Evolutionary conservation across 1,140 invertebrate genomes (phyloP).

Genomic region (Solen grandis): DNA sequence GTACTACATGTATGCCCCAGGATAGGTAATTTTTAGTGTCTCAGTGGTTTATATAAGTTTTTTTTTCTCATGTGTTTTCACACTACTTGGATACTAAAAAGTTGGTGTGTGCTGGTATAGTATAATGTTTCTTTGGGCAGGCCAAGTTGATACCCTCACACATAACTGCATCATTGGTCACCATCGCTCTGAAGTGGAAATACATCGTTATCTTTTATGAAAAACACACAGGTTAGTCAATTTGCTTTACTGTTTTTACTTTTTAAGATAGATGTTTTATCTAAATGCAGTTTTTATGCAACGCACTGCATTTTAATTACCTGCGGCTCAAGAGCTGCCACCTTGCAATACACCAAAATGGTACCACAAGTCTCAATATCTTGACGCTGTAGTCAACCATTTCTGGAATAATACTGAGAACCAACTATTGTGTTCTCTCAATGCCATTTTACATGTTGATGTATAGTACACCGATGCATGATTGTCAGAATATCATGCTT

Average conservation of each 20-base stretch:
- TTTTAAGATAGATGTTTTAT: background rate
- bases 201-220: conserved; percentile 26
- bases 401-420: background rate
- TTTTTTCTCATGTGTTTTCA: no score
- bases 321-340: background rate
- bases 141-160: background rate
- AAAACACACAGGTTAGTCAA: conserved; percentile 5
- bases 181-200: conserved; percentile 8
- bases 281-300: background rate
- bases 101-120: background rate
- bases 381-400: background rate
- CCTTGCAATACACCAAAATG: background rate
- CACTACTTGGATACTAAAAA: no score
- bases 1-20: background rate
- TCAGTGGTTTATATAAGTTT: background rate
- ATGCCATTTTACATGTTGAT: no score
- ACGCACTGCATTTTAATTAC: background rate
- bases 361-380: background rate
- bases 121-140: background rate
- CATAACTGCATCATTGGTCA: background rate
- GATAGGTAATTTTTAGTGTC: background rate
- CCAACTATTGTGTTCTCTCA: no score
- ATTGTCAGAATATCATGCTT: no score
- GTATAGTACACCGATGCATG: no score
- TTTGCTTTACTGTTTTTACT: no score